Percentiles rank a stretch among this genome's conserved stretches.
phyloP scores from a whole-genome alignment of 2,888 invertebrate species.

The Orthosia gracilis region DNA sequence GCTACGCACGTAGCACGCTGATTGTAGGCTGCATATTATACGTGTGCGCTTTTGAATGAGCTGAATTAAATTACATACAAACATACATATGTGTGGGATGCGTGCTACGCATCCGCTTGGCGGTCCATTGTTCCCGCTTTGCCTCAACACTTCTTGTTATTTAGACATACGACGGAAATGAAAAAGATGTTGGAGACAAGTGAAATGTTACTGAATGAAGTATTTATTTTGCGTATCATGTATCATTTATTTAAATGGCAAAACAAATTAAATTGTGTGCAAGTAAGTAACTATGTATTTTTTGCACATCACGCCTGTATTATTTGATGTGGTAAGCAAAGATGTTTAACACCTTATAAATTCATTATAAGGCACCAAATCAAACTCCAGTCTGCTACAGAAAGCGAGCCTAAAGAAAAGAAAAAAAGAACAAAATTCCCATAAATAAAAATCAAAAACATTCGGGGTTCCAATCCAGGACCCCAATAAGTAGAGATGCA shows the following conservation, averaged over 20 bases:
- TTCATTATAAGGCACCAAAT: not conserved
- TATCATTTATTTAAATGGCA: constrained; percentile 18
- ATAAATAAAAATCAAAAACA: not conserved
- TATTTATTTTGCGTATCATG: constrained; percentile 28
- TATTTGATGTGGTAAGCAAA: not conserved
- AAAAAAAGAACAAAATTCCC: too few relatives aligned
- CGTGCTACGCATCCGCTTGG: constrained; percentile 57
- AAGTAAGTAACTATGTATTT: too few relatives aligned
- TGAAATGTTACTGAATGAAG: constrained; percentile 29
- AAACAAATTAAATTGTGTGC: not conserved
- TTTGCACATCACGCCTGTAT: not conserved
- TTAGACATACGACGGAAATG: constrained; percentile 49
- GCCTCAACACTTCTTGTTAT: constrained; percentile 55
- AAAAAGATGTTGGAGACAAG: constrained; percentile 44
- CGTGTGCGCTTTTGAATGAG: constrained; percentile 54
- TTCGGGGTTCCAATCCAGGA: not conserved
- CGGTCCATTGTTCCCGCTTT: constrained; percentile 44
- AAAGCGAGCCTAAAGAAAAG: too few relatives aligned
- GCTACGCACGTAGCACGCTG: constrained; percentile 54
- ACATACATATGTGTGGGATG: constrained; percentile 19
- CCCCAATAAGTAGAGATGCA: not conserved
- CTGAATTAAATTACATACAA: constrained; percentile 58
- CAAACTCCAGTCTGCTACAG: not conserved
- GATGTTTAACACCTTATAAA: not conserved
- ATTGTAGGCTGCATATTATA: constrained; percentile 56